These are phyloP conservation scores for Champsocephalus esox DNA, from an alignment of 2,797 vertebrate species.

Conservation along the genomic window DNA sequence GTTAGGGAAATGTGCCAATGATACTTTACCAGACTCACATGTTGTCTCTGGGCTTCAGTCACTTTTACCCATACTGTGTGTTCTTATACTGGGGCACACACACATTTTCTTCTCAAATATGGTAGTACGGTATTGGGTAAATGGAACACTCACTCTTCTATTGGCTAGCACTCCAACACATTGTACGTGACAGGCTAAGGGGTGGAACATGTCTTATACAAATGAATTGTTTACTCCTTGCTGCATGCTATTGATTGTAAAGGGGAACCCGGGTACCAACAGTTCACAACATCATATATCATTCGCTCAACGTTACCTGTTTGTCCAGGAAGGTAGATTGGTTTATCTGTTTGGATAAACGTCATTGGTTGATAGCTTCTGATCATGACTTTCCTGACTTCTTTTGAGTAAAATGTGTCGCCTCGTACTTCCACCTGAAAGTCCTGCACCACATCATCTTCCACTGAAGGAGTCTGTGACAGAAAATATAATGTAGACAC, in stretches of 20 bases:
- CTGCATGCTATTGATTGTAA: not conserved
- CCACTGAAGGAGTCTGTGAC: conserved; percentile 67
- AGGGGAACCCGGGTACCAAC: not conserved
- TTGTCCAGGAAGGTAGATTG: conserved; percentile 90
- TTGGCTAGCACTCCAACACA: too few relatives aligned
- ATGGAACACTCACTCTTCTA: too few relatives aligned
- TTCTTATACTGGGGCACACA: not conserved
- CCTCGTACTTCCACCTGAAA: conserved; percentile 81
- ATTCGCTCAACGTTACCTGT: conserved; percentile 64
- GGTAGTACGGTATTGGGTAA: too few relatives aligned
- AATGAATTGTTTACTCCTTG: too few relatives aligned
- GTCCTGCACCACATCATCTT: conserved; percentile 10
- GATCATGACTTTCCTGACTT: conserved; percentile 81
- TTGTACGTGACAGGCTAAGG: too few relatives aligned
- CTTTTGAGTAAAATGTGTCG: conserved; percentile 76
- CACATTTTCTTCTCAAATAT: not conserved
- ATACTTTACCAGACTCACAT: not conserved
- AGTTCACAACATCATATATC: not conserved
- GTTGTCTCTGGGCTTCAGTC: not conserved
- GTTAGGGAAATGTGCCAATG: not conserved
- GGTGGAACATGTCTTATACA: too few relatives aligned
- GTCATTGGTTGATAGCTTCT: conserved; percentile 66
- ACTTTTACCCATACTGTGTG: not conserved
- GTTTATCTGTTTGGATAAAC: conserved; percentile 92
- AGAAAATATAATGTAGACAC: not conserved